A percentile compares a stretch with the other conserved stretches of the same genome.
Conservation (phyloP, 2,888 invertebrate genomes). For the Parnassius apollo region DNA sequence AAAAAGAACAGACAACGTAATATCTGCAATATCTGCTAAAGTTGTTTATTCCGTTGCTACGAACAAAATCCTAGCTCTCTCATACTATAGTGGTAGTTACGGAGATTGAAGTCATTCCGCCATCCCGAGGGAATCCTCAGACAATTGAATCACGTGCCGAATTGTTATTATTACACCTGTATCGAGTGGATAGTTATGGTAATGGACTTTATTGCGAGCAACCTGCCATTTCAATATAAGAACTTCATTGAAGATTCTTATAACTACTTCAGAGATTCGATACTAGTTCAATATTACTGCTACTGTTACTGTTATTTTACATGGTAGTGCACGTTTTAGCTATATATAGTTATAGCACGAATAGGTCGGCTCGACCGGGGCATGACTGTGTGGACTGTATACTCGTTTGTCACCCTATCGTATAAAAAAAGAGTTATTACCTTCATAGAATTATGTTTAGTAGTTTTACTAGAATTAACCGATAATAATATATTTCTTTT, state of each 20-base stretch:
- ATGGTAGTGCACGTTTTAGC: no score
- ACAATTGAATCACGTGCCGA: conserved; percentile 5
- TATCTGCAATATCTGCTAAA: background rate
- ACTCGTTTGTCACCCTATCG: no score
- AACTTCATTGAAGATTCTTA: background rate
- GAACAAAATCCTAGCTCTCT: background rate
- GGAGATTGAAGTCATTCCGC: background rate
- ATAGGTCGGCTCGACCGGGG: no score
- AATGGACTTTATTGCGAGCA: conserved; percentile 6
- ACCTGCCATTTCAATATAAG: conserved; percentile 1
- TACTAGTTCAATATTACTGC: background rate
- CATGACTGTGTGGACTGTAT: no score
- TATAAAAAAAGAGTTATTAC: no score
- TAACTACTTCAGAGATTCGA: background rate
- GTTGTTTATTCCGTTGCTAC: background rate
- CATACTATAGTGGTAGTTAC: background rate
- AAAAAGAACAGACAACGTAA: background rate
- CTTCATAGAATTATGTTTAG: no score
- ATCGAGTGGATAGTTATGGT: conserved; percentile 3
- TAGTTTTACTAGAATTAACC: no score
- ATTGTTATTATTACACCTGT: conserved; percentile 20
- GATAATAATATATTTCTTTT: background rate
- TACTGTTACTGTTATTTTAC: no score
- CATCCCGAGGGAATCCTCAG: background rate
- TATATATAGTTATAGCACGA: no score